A percentile compares a stretch with the other conserved stretches of the same genome.
These are phyloP conservation scores for Drosophila equinoxialis DNA, from an alignment of 1,140 invertebrate genomes.

Conservation along the genomic window DNA sequence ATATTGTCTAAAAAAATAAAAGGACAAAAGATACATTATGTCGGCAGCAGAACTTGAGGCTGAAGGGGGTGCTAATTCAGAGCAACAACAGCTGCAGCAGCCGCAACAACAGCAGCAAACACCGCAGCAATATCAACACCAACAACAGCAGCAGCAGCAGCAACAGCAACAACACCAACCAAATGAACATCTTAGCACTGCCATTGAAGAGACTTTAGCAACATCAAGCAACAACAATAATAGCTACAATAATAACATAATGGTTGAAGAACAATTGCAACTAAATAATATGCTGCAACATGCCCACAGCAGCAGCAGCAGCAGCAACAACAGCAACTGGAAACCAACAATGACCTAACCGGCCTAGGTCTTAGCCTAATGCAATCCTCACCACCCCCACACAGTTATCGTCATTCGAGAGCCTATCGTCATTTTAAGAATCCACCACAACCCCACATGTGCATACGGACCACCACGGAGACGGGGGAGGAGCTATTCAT, in stretches of 20 bases:
- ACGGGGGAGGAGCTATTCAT: conserved; percentile 86
- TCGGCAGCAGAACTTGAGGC: conserved; percentile 69
- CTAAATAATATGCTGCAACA: conserved; percentile 43
- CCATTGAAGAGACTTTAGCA: conserved; percentile 55
- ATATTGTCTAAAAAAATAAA: conserved; percentile 51
- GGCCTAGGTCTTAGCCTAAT: conserved; percentile 67
- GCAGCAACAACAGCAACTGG: conserved; percentile 45
- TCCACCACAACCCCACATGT: conserved; percentile 90
- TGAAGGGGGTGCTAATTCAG: conserved; percentile 56
- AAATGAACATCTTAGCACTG: conserved; percentile 51
- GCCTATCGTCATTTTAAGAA: conserved; percentile 87
- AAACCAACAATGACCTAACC: conserved; percentile 34
- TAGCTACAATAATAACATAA: conserved; percentile 37
- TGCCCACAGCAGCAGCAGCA: conserved; percentile 31
- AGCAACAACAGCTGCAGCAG: conserved; percentile 51
- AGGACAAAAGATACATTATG: conserved; percentile 45
- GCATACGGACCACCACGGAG: conserved; percentile 87
- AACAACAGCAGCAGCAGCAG: conserved; percentile 13
- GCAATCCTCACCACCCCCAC: conserved; percentile 78
- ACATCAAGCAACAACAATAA: conserved; percentile 39
- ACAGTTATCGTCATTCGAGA: conserved; percentile 83
- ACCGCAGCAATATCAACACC: conserved; percentile 26
- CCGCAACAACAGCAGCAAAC: conserved; percentile 35
- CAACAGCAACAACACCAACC: conserved; percentile 22
- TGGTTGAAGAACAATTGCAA: conserved; percentile 48